These are phyloP conservation scores for Heliconius melpomene DNA, from an alignment of 1,140 invertebrate genomes.

Conservation along the genomic window DNA sequence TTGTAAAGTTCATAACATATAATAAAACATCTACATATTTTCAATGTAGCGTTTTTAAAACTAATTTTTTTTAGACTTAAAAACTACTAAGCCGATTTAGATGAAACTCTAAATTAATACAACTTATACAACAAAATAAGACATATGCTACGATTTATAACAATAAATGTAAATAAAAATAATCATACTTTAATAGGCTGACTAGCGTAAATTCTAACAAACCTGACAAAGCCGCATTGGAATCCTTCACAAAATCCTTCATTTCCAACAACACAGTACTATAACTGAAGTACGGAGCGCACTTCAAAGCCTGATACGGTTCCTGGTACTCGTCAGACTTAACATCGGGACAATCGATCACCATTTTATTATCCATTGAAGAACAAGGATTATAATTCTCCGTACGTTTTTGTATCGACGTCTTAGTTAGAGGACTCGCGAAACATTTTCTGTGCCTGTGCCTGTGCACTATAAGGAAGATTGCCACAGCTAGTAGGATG, in stretches of 20 bases:
- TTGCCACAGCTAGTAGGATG: slow-evolving; percentile 86
- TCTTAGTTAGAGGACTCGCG: slow-evolving; percentile 86
- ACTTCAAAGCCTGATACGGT: slow-evolving; percentile 88
- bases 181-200: too few relatives aligned
- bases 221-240: slow-evolving; percentile 81
- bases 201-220: slow-evolving; percentile 13
- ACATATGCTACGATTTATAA: too few relatives aligned
- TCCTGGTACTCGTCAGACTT: slow-evolving; percentile 90
- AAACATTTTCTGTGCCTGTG: slow-evolving; percentile 90
- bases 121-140: too few relatives aligned
- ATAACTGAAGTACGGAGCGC: slow-evolving; percentile 89
- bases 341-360: slow-evolving; percentile 77
- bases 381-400: slow-evolving; percentile 74
- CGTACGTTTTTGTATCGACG: slow-evolving; percentile 71
- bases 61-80: too few relatives aligned
- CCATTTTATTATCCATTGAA: slow-evolving; percentile 80
- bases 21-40: too few relatives aligned
- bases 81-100: too few relatives aligned
- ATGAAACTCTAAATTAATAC: too few relatives aligned
- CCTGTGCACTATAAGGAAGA: slow-evolving; percentile 89
- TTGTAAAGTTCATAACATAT: background rate
- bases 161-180: too few relatives aligned
- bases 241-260: slow-evolving; percentile 85
- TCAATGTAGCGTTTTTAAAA: too few relatives aligned
- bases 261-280: slow-evolving; percentile 89